phyloP scores from a whole-genome alignment of 2,888 invertebrate species.

The Thymelicus lineola region DNA sequence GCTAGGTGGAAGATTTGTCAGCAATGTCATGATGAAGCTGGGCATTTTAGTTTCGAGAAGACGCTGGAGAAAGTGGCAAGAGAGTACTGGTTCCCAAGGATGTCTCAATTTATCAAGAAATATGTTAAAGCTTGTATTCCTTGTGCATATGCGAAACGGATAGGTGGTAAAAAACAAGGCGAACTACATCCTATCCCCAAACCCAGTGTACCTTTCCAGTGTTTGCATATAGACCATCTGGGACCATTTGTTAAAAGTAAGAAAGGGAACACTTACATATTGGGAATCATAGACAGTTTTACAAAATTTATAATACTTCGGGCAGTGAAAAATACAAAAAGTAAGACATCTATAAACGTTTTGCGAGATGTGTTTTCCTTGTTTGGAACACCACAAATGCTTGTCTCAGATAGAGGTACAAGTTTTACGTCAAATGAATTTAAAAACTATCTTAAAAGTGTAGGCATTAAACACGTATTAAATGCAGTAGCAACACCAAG shows the following conservation, averaged over 20 bases:
- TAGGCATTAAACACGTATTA: no score
- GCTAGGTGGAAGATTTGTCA: conserved; percentile 21
- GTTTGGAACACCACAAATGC: not conserved
- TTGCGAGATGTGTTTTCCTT: conserved; percentile 2
- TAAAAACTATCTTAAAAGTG: not conserved
- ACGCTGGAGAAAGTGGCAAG: conserved; percentile 30
- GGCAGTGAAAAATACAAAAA: conserved; percentile 32
- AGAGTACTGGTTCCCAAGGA: conserved; percentile 35
- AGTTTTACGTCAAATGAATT: not conserved
- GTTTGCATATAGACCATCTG: conserved; percentile 41
- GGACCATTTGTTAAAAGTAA: conserved; percentile 42
- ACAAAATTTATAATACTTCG: conserved; percentile 38
- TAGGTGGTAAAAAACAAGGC: conserved; percentile 10
- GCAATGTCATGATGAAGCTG: conserved; percentile 35
- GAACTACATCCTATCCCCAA: conserved; percentile 38
- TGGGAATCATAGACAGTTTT: conserved; percentile 41
- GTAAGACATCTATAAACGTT: conserved; percentile 33
- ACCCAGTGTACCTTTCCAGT: conserved; percentile 32
- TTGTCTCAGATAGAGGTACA: not conserved
- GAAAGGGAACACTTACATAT: no score
- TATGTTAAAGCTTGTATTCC: no score
- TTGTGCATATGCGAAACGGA: conserved; percentile 36
- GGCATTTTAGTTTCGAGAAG: conserved; percentile 29
- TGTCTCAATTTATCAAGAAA: conserved; percentile 30
- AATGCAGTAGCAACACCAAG: no score